phyloP scores from a whole-genome alignment of 2,113 vertebrate genomes.

The Girardinichthys multiradiatus region DNA sequence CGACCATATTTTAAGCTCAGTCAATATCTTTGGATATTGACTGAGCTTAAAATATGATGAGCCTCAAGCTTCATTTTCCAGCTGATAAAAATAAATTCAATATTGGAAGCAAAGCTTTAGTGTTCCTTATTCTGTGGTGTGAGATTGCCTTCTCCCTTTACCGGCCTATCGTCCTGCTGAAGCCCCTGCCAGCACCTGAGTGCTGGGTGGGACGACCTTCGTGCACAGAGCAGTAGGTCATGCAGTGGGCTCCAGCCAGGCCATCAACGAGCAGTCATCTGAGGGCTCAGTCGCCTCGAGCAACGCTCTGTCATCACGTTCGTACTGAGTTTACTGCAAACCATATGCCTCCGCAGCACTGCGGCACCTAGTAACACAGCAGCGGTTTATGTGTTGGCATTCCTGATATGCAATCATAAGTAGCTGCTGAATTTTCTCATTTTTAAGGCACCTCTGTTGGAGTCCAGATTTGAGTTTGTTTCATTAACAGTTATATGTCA shows the following conservation, averaged over 20 bases:
- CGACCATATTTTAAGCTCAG: too few species aligned
- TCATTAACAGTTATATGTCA: slow-evolving; percentile 51
- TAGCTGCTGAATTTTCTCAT: slow-evolving; percentile 60
- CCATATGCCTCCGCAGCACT: slow-evolving; percentile 55
- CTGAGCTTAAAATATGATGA: slow-evolving; percentile 7
- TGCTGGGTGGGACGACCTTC: slow-evolving; percentile 29
- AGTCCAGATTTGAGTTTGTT: slow-evolving; percentile 50
- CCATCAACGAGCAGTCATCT: slow-evolving; percentile 50
- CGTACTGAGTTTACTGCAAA: slow-evolving; percentile 56
- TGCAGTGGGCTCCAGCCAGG: slow-evolving; percentile 44
- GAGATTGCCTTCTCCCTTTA: slow-evolving; percentile 29
- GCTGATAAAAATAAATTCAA: slow-evolving; percentile 22
- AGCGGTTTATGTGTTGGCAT: slow-evolving; percentile 70
- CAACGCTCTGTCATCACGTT: slow-evolving; percentile 69
- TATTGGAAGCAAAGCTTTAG: slow-evolving; percentile 3
- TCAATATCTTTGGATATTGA: too few species aligned
- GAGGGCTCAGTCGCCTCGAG: slow-evolving; percentile 53
- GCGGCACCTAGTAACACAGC: slow-evolving; percentile 59
- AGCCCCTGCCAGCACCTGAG: slow-evolving; percentile 39
- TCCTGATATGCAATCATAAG: slow-evolving; percentile 66
- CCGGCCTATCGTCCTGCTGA: slow-evolving; percentile 20
- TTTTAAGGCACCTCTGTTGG: slow-evolving; percentile 48
- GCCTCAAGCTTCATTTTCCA: background rate
- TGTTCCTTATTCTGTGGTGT: slow-evolving; percentile 9
- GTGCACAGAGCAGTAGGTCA: slow-evolving; percentile 46